phyloP scores from a whole-genome alignment of 2,797 vertebrate genomes.

The Protonibea diacanthus region DNA sequence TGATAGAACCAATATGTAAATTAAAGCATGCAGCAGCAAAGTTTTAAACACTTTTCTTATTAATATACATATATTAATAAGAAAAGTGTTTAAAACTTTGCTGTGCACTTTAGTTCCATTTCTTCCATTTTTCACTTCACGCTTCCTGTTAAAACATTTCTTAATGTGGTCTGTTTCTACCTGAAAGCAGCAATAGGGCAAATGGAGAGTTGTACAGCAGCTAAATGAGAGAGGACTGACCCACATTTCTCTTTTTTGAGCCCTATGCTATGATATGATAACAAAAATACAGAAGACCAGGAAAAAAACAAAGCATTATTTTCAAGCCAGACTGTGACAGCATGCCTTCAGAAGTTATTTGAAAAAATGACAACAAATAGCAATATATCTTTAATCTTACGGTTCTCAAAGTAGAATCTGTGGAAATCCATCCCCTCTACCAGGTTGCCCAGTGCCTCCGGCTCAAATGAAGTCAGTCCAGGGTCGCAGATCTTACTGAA shows the following conservation, averaged over 20 bases:
- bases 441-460: constrained; percentile 95
- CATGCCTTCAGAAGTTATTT: background rate
- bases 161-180: background rate
- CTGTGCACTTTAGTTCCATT: background rate
- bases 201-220: background rate
- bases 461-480: constrained; percentile 96
- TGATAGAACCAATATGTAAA: background rate
- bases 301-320: background rate
- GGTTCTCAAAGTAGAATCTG: constrained; percentile 98
- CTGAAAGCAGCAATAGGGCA: background rate
- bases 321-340: background rate
- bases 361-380: background rate
- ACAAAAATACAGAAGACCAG: background rate
- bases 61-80: background rate
- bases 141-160: background rate
- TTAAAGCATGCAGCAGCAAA: background rate
- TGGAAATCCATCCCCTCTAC: constrained; percentile 99
- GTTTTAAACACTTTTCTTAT: too few species aligned
- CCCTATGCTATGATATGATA: background rate
- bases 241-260: background rate
- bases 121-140: background rate
- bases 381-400: constrained; percentile 81
- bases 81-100: background rate
- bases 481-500: constrained; percentile 94
- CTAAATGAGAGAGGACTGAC: background rate